A percentile compares a stretch with the other conserved stretches of the same genome.
These are phyloP conservation scores for Symphodus melops DNA, from an alignment of 2,113 vertebrate species.

Conservation along the genomic window DNA sequence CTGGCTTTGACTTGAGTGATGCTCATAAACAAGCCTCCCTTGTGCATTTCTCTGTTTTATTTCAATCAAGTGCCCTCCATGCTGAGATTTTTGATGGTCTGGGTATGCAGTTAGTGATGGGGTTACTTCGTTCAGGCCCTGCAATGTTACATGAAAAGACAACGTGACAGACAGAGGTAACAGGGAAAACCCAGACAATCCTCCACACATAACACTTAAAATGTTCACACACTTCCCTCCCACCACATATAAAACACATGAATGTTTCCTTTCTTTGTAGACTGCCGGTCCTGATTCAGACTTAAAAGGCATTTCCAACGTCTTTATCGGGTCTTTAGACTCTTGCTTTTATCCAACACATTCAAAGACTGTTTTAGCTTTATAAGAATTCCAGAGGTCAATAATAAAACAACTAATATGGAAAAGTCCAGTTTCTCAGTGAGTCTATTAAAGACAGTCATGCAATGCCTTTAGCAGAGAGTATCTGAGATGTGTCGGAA, in stretches of 20 bases:
- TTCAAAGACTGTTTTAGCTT: conserved; percentile 55
- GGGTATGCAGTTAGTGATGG: conserved; percentile 32
- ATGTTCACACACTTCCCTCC: conserved; percentile 60
- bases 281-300: conserved; percentile 65
- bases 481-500: background rate
- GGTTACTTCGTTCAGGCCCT: conserved; percentile 30
- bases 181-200: conserved; percentile 22
- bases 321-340: conserved; percentile 64
- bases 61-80: conserved; percentile 44
- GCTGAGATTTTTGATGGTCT: conserved; percentile 49
- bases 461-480: conserved; percentile 8
- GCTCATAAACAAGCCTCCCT: conserved; percentile 66
- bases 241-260: conserved; percentile 61
- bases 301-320: conserved; percentile 68
- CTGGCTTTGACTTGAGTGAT: conserved; percentile 59
- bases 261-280: conserved; percentile 67
- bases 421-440: conserved; percentile 47
- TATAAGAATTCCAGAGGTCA: conserved; percentile 56
- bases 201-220: conserved; percentile 49
- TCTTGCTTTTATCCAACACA: conserved; percentile 65
- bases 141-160: conserved; percentile 25
- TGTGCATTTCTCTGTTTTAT: conserved; percentile 61
- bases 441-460: conserved; percentile 12
- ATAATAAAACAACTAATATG: conserved; percentile 59
- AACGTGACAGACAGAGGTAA: conserved; percentile 13